phyloP scores from a whole-genome alignment of 1,140 invertebrate genomes.

The Paralvinella palmiformis region DNA sequence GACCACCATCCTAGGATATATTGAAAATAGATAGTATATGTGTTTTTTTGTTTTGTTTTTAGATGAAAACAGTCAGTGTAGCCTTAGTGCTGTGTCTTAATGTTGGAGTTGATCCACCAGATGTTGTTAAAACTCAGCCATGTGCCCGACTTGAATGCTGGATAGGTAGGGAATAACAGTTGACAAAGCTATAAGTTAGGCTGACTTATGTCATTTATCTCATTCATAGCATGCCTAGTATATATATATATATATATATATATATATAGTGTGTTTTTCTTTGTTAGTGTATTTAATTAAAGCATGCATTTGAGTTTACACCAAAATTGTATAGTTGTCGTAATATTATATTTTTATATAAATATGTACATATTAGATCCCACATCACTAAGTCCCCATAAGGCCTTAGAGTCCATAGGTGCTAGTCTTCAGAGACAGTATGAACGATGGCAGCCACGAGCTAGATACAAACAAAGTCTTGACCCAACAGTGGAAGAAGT shows the following conservation, averaged over 20 bases:
- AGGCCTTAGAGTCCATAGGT: constrained; percentile 90
- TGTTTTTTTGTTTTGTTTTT: constrained; percentile 20
- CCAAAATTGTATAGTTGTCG: no score
- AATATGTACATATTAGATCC: constrained; percentile 48
- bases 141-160: constrained; percentile 94
- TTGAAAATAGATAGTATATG: background rate
- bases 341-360: no score
- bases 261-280: no score
- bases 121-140: constrained; percentile 93
- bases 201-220: no score
- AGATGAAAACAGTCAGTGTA: constrained; percentile 85
- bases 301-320: no score
- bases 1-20: background rate
- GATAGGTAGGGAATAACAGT: constrained; percentile 66
- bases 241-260: no score
- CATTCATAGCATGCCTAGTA: no score
- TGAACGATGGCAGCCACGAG: constrained; percentile 89
- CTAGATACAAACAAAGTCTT: constrained; percentile 78
- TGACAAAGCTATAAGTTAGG: background rate
- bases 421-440: constrained; percentile 90
- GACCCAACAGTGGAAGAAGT: constrained; percentile 98
- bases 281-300: no score
- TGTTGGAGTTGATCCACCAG: constrained; percentile 97
- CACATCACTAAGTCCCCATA: constrained; percentile 78
- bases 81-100: constrained; percentile 96